Conservation (phyloP, 2,888 invertebrate species). For the Leistus spinibarbis region DNA sequence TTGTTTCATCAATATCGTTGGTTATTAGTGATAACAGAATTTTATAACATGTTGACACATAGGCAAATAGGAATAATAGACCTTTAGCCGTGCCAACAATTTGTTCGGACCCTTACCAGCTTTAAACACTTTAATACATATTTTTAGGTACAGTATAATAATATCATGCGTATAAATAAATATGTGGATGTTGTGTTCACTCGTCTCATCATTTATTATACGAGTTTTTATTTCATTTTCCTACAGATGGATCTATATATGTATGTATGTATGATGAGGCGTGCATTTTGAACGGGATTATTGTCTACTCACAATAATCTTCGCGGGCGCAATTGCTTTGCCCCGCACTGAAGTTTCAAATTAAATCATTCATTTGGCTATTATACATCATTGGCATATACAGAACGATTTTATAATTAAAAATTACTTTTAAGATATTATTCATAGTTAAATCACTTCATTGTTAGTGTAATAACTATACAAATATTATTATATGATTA, state of each 20-base stretch:
- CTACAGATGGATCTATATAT: no score
- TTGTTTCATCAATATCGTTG: slow-evolving; percentile 22
- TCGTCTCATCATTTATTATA: no score
- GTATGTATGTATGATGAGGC: neutral
- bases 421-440: neutral
- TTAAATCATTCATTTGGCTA: slow-evolving; percentile 18
- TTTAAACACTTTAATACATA: slow-evolving; percentile 45
- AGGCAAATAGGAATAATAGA: neutral
- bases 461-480: neutral
- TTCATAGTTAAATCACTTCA: slow-evolving; percentile 19
- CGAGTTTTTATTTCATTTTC: no score
- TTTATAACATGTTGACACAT: neutral
- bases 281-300: slow-evolving; percentile 49
- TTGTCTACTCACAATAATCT: slow-evolving; percentile 61
- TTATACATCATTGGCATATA: slow-evolving; percentile 32
- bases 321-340: slow-evolving; percentile 46
- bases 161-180: no score
- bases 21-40: slow-evolving; percentile 6
- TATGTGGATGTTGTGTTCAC: no score
- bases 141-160: neutral
- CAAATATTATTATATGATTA: neutral
- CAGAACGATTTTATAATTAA: slow-evolving; percentile 9
- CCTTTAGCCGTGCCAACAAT: neutral
- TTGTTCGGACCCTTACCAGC: slow-evolving; percentile 60
- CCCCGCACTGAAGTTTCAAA: slow-evolving; percentile 27